Evolutionary conservation across 2,797 vertebrate species (phyloP).

Genomic region (Carcharodon carcharias): DNA sequence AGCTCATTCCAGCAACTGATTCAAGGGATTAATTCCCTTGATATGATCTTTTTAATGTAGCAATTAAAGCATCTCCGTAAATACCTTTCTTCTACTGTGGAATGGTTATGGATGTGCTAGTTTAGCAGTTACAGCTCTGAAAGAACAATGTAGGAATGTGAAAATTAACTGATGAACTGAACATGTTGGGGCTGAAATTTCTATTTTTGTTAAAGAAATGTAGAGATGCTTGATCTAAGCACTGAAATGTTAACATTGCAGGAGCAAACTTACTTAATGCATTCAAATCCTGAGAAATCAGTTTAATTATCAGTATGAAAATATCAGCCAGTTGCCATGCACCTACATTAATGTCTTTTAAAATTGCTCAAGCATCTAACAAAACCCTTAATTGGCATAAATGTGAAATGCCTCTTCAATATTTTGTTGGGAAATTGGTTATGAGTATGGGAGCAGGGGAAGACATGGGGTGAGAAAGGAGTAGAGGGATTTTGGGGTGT

Average conservation of each 20-base stretch:
- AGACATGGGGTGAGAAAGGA: background rate
- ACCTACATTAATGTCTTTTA: background rate
- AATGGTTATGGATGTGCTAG: background rate
- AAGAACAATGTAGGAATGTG: background rate
- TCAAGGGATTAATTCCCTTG: background rate
- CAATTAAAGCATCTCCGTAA: background rate
- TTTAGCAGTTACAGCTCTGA: background rate
- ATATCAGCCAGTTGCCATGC: background rate
- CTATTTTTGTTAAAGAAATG: background rate
- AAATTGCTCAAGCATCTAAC: background rate
- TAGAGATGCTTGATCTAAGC: background rate
- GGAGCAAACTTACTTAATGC: background rate
- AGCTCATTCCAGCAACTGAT: background rate
- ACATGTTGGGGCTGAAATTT: background rate
- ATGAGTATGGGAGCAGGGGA: background rate
- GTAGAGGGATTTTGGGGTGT: background rate
- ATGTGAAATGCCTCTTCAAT: background rate
- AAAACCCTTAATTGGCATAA: background rate
- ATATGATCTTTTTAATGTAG: background rate
- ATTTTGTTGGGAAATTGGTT: background rate
- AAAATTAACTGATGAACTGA: background rate
- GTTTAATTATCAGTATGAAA: background rate
- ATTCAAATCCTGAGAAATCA: background rate
- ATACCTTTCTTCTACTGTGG: background rate
- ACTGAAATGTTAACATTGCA: background rate